Percentiles rank a stretch among this genome's conserved stretches.
Conservation (phyloP, 92 coral and sea anemone genomes). For the Epizoanthus fatuus region DNA sequence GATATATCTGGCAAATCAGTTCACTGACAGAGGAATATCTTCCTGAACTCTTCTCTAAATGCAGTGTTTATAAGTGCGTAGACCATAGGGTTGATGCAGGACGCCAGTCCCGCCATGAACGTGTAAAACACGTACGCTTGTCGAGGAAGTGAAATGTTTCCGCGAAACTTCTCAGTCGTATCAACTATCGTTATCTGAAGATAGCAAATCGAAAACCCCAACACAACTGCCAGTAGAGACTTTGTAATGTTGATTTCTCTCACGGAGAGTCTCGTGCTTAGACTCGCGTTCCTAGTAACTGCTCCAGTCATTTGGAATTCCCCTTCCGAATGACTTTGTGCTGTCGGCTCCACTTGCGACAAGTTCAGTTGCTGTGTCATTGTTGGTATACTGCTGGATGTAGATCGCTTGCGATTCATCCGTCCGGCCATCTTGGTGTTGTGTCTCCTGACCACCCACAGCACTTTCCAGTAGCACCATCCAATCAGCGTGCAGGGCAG, state of each 20-base stretch:
- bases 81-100: slow-evolving; percentile 28
- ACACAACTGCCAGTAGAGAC: slow-evolving; percentile 31
- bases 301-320: neutral
- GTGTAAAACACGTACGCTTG: slow-evolving; percentile 29
- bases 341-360: neutral
- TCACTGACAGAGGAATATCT: slow-evolving; percentile 13
- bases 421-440: slow-evolving; percentile 41
- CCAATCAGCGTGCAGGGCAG: slow-evolving; percentile 67
- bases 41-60: slow-evolving; percentile 20
- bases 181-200: slow-evolving; percentile 32
- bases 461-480: slow-evolving; percentile 75
- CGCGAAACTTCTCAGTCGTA: slow-evolving; percentile 20
- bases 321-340: neutral
- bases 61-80: slow-evolving; percentile 27
- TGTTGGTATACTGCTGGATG: slow-evolving; percentile 2
- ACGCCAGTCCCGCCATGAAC: slow-evolving; percentile 17
- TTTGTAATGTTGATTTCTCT: slow-evolving; percentile 32
- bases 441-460: slow-evolving; percentile 68
- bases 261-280: neutral
- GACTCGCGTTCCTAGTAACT: neutral
- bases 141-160: slow-evolving; percentile 33
- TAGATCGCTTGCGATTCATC: neutral
- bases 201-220: slow-evolving; percentile 33
- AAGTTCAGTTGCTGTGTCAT: slow-evolving; percentile 9
- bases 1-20: neutral